Base-by-base conservation (phyloP, 1,140 invertebrate species). In the Apis mellifera region DNA sequence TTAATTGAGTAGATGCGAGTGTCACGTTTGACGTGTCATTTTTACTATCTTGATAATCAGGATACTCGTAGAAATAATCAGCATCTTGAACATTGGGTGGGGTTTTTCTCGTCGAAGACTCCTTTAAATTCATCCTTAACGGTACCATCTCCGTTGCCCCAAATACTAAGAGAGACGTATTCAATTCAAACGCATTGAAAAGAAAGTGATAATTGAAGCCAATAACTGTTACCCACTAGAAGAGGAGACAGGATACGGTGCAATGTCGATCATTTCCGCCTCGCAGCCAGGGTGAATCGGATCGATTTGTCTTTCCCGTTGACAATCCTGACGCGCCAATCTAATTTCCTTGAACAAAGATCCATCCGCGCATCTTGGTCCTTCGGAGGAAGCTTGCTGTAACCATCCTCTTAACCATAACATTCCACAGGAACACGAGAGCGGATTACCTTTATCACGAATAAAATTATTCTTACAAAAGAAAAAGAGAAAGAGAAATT, bases 381-480 rank as follows among this genome's bases (percentile, higher is more conserved):
- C 96, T 11, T 96, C 95, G 12, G 95, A 94, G 13, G 96, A 95
- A 0, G 96, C 95, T 90, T 97, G 96, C 85, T 96, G 95, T 17
- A 97, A 89, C 97, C 97, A 98, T n/a, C 96, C 96, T 86, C 96
- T 95, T 2, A 98, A 92, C 97, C 97, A 98, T 42, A 97, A 93
- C 92, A 97, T 95, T 79, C 95, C 96, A 90, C 97, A 98, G 15
- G 96, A 96, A 92, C 97, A 98, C 17, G 96, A 95, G 62, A 98
- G 93, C 15, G 97, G 97, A 94, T 98, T 98, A 21, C 97, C 97
- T 97, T 90, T 62, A 23, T 42, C 17, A 72, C 21, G 79, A 82
- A 78, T 59, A n/a, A 13, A 82, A 60, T 21, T 1, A 26, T 72
- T 7, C 21, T 72, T 42, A 21, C 3, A 4, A 32, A 23, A 72